Conservation (phyloP, 2,797 vertebrate genomes). For the Catamblyrhynchus diadema region DNA sequence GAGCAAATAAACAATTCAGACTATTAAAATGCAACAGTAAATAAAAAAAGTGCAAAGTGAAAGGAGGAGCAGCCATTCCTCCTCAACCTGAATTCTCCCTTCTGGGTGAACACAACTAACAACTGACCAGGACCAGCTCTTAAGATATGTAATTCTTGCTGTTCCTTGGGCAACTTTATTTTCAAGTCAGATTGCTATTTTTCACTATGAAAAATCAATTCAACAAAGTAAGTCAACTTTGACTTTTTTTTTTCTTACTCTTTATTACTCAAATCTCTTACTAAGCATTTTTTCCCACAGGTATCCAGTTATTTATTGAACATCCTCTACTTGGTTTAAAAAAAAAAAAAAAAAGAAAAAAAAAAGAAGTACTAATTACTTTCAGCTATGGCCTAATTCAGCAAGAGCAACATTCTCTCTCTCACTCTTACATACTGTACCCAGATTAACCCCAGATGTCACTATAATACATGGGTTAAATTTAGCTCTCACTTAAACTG, state of each 20-base stretch:
- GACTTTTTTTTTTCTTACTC: background rate
- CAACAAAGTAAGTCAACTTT: background rate
- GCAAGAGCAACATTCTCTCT: background rate
- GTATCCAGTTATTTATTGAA: background rate
- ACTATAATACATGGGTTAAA: constrained; percentile 34
- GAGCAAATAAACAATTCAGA: background rate
- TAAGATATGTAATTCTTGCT: background rate
- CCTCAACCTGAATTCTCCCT: background rate
- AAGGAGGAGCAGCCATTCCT: background rate
- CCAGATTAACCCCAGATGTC: constrained; percentile 48
- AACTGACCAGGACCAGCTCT: background rate
- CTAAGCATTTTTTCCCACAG: background rate
- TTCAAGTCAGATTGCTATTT: background rate
- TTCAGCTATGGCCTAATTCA: background rate
- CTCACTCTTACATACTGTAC: background rate
- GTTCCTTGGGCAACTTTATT: background rate
- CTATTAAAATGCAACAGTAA: background rate
- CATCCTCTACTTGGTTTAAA: background rate
- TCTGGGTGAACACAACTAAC: background rate
- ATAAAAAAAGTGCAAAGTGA: background rate
- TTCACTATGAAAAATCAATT: background rate
- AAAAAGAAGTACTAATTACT: background rate
- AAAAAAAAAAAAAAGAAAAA: background rate
- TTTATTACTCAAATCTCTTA: background rate
- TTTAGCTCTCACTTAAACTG: constrained; percentile 17